phyloP scores from a whole-genome alignment of 2,888 invertebrate genomes.

The Agrochola lychnidis region DNA sequence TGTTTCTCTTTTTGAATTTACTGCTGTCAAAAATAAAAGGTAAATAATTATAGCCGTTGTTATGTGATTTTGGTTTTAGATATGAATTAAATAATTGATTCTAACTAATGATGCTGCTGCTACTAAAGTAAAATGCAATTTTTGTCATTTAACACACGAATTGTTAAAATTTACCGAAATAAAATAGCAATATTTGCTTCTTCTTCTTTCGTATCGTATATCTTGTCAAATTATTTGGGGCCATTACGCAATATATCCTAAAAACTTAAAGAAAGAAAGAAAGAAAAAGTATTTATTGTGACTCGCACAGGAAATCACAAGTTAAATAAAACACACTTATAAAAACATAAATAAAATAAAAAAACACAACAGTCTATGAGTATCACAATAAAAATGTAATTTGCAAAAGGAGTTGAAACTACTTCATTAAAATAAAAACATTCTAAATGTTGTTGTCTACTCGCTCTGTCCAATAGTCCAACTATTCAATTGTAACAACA shows the following conservation, averaged over 20 bases:
- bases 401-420: not conserved
- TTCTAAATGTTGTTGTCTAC: not conserved
- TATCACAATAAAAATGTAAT: not conserved
- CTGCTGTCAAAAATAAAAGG: constrained; percentile 7
- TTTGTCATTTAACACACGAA: not conserved
- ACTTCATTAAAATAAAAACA: not conserved
- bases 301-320: too few relatives aligned
- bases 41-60: not conserved
- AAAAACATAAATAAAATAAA: too few relatives aligned
- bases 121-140: not conserved
- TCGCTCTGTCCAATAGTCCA: not conserved
- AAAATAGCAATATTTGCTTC: not conserved
- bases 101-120: not conserved
- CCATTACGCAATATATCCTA: not conserved
- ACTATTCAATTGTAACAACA: constrained; percentile 23
- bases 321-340: too few relatives aligned
- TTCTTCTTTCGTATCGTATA: not conserved
- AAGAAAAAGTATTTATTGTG: too few relatives aligned
- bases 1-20: constrained; percentile 36
- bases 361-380: not conserved
- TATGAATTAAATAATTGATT: not conserved
- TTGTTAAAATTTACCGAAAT: not conserved
- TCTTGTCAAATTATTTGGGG: not conserved
- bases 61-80: not conserved
- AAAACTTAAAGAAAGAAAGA: not conserved